Evolutionary conservation across 2,888 invertebrate genomes (phyloP).

Genomic region (Neria commutata): DNA sequence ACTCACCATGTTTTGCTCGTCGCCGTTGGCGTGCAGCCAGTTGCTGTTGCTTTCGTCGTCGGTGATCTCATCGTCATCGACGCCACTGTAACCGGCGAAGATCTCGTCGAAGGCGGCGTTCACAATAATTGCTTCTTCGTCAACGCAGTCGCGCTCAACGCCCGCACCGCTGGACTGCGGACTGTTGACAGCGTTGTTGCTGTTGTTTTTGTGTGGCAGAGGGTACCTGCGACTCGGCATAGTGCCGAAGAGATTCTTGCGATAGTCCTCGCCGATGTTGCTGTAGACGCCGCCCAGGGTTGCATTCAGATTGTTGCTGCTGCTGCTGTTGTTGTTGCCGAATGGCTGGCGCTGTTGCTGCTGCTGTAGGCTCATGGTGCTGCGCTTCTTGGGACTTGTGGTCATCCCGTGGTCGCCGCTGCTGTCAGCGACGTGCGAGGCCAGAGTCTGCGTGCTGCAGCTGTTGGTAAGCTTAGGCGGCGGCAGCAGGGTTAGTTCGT

Average conservation of each 20-base stretch:
- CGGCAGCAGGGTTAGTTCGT: conserved; percentile 15
- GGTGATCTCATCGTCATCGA: conserved; percentile 46
- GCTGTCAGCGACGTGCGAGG: conserved; percentile 30
- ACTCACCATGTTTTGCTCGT: conserved; percentile 46
- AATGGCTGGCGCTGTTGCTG: conserved; percentile 5
- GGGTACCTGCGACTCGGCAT: conserved; percentile 21
- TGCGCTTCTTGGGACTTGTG: neutral
- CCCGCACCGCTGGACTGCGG: conserved; percentile 34
- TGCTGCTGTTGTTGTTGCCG: conserved; percentile 26
- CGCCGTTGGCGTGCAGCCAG: conserved; percentile 3
- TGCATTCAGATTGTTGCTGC: conserved; percentile 19
- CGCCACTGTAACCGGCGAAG: conserved; percentile 51
- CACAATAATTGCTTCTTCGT: conserved; percentile 53
- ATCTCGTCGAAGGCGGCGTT: conserved; percentile 58
- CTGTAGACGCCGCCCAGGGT: conserved; percentile 31
- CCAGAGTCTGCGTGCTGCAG: conserved; percentile 42
- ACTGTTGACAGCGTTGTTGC: conserved; percentile 10
- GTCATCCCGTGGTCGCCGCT: conserved; percentile 6
- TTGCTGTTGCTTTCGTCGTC: conserved; percentile 32
- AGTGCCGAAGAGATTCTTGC: conserved; percentile 56
- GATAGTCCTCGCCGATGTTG: conserved; percentile 53
- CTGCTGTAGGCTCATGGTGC: conserved; percentile 8
- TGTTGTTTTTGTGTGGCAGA: conserved; percentile 1
- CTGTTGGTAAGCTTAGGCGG: conserved; percentile 33
- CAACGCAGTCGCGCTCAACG: too few relatives aligned